A percentile compares a stretch with the other conserved stretches of the same genome.
Evolutionary conservation across 2,113 vertebrate genomes (phyloP).

Genomic region (Aspiorhynchus laticeps): DNA sequence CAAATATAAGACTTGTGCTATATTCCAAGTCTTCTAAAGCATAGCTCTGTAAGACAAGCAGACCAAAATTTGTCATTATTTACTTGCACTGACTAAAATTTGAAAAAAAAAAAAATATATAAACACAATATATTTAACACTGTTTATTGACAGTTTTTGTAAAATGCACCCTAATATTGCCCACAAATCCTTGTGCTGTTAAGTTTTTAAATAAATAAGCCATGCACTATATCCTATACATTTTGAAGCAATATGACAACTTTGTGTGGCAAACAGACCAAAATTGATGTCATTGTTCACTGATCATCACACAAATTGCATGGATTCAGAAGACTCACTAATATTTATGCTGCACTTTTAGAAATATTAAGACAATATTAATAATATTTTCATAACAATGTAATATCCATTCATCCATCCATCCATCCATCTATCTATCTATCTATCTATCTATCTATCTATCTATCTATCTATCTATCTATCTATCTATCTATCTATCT

Average conservation of each 20-base stretch:
- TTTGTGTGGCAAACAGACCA: not conserved
- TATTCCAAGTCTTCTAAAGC: not conserved
- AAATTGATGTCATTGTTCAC: not conserved
- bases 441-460: no score
- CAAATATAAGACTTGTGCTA: not conserved
- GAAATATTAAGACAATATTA: no score
- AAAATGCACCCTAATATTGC: not conserved
- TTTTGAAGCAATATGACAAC: not conserved
- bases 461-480: no score
- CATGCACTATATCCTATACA: not conserved
- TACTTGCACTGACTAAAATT: not conserved
- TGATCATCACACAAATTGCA: not conserved
- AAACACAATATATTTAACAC: no score
- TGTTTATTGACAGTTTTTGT: not conserved
- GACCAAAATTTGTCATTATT: not conserved
- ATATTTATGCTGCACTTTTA: no score
- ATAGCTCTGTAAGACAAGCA: not conserved
- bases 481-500: no score
- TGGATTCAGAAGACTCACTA: not conserved
- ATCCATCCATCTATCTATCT: no score
- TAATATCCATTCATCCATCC: no score
- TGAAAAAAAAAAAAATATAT: no score
- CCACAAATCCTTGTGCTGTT: not conserved
- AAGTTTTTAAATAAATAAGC: not conserved
- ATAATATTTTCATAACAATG: no score